Evolutionary conservation across 2,113 vertebrate species (phyloP), one percentile per base, ranked within the genome.

Genomic region (Montifringilla adamsi): DNA sequence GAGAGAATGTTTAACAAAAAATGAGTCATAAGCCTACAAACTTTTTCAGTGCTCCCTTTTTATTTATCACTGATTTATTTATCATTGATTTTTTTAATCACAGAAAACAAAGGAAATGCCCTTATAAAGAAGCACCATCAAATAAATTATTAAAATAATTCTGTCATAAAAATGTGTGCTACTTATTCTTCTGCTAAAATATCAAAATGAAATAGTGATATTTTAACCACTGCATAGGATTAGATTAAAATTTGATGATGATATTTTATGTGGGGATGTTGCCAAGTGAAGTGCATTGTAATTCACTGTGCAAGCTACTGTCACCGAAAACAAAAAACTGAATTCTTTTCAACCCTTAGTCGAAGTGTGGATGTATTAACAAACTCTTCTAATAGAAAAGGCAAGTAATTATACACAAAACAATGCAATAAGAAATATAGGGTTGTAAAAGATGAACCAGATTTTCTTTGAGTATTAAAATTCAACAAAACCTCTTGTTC

Each of bases 351-450:
- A 93, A 66, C 68, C 67, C 30, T 93, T 41, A 92, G 50, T 80
- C 1, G 11, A 60, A 95, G 10, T 68, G 60, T 70, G 46, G 31
- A 75, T 80, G 46, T 19, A 95, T 91, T 96, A 96, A 95, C 96
- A 95, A 63, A 85, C 27, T 86, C 56, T 92, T 96, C 83, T 96
- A 95, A 96, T 93, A 39, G 81, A 95, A 95, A 95, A 96, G 66
- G 62, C 77, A 97, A 66, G 49, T 90, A 95, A 97, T 90, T 95
- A 90, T 67, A 95, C 19, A n/a, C 72, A 93, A 97, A 98, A 97
- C 59, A 73, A 90, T 96, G 64, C 43, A 83, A 43, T 88, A 84
- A 89, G n/a, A 84, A 49, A 80, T 80, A 87, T 1, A 82, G 13
- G 50, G 46, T 86, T 39, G 8, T 87, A 87, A 84, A 83, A 27